phyloP scores from a whole-genome alignment of 35 echinoderm and acorn worm species.

The Apostichopus parvimensis region DNA sequence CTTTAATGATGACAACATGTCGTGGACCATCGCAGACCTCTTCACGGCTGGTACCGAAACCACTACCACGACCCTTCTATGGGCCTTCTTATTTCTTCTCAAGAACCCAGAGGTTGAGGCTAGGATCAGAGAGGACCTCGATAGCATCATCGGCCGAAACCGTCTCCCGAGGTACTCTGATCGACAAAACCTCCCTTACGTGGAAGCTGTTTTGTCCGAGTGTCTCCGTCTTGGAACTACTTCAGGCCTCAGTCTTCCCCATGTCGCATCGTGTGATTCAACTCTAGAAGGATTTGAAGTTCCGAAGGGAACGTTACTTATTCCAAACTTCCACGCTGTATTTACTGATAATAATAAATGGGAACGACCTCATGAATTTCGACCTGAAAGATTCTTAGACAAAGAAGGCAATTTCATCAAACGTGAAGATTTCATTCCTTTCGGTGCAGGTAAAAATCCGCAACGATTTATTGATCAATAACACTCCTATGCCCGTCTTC shows the following conservation, averaged over 20 bases:
- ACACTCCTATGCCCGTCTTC: too few relatives aligned
- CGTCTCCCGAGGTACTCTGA: slow-evolving; percentile 58
- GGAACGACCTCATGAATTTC: slow-evolving; percentile 49
- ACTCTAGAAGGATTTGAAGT: slow-evolving; percentile 49
- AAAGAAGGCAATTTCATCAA: slow-evolving; percentile 38
- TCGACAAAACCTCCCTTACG: slow-evolving; percentile 59
- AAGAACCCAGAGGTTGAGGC: slow-evolving; percentile 63
- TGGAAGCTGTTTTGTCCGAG: slow-evolving; percentile 59
- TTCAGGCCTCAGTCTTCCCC: slow-evolving; percentile 49
- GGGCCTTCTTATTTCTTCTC: slow-evolving; percentile 66
- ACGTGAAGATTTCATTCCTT: slow-evolving; percentile 40
- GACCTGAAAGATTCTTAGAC: slow-evolving; percentile 60
- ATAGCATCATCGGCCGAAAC: slow-evolving; percentile 65
- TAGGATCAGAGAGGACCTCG: slow-evolving; percentile 55
- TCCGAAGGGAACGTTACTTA: slow-evolving; percentile 68
- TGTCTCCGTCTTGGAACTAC: slow-evolving; percentile 44
- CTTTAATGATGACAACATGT: slow-evolving; percentile 40
- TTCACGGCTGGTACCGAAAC: slow-evolving; percentile 82
- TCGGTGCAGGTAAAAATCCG: slow-evolving; percentile 8
- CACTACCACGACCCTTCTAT: slow-evolving; percentile 58
- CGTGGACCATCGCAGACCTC: slow-evolving; percentile 46
- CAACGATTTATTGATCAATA: too few relatives aligned
- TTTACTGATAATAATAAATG: slow-evolving; percentile 40
- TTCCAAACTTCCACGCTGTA: slow-evolving; percentile 56
- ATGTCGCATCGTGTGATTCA: slow-evolving; percentile 41